These are phyloP conservation scores for Nymphalis io DNA, from an alignment of 1,140 invertebrate genomes.

Conservation along the genomic window DNA sequence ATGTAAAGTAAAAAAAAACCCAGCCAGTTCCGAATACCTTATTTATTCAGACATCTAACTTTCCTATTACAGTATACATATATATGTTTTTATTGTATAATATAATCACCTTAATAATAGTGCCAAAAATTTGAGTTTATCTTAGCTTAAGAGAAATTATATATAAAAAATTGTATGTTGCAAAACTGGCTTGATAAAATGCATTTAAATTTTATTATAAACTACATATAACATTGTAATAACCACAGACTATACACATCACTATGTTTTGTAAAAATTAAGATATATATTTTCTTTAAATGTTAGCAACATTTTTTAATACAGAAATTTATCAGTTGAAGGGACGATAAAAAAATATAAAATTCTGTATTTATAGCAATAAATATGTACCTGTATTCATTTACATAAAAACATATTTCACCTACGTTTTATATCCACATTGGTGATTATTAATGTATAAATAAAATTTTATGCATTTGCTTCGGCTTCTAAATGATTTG, in stretches of 20 bases:
- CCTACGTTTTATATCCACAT: neutral
- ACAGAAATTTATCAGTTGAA: neutral
- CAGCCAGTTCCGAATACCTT: neutral
- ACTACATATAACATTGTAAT: too few relatives aligned
- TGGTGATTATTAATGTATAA: too few relatives aligned
- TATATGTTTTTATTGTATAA: neutral
- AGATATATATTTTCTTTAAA: neutral
- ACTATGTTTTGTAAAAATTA: neutral
- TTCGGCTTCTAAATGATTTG: too few relatives aligned
- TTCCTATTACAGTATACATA: neutral
- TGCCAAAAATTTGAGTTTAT: conserved; percentile 19
- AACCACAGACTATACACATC: too few relatives aligned
- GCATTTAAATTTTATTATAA: conserved; percentile 16
- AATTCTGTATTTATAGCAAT: neutral
- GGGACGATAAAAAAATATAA: neutral
- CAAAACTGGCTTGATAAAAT: conserved; percentile 7
- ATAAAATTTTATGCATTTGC: too few relatives aligned
- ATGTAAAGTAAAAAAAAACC: neutral
- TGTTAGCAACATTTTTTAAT: neutral
- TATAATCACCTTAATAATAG: conserved; percentile 12
- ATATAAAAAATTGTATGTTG: neutral
- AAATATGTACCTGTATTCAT: conserved; percentile 8
- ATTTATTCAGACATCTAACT: neutral
- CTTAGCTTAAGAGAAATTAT: conserved; percentile 11
- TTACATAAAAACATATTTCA: conserved; percentile 2